Base-by-base conservation (phyloP, 2,888 invertebrate genomes). In the Erebia ligea region DNA sequence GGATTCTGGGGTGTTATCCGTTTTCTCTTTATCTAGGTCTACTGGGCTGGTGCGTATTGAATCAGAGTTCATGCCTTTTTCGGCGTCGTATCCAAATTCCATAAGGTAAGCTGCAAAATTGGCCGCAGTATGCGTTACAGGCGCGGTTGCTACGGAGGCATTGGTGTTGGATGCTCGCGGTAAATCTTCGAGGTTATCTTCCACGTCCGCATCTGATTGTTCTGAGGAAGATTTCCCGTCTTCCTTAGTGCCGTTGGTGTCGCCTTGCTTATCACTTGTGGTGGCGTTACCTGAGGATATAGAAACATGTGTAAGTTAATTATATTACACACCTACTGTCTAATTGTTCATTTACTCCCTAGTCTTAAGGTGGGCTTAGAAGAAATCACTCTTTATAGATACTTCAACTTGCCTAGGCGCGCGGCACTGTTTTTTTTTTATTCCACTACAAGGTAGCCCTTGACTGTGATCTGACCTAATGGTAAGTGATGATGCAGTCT, bases 121-220 rank as follows among this genome's bases (percentile, higher is more conserved):
- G 75, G 94, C 85, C 62, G 93, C 85, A 15, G 90, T 86, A 79
- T 93, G 86, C 0, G 90, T 85, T n/a, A 87, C 79, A 54, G 87
- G 82, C 69, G 86, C 87, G 0, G 87, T 80, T n/a, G 83, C 86
- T 0, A 82, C 85, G 0, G 86, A 81, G 8, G 83, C 79, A 72
- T 88, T 84, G 0, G 85, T 82, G 75, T 87, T 87, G 0, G 82
- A 74, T 8, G 80, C 82, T 2, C 88, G 84, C 3, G 92, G 86
- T 50, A 90, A 89, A 69, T 95, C 95, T 75, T 96, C 95, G 1
- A 95, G 86, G 81, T 97, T 97, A 81, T 97, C 97, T 85, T 97
- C 97, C 0, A 97, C 94, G 81, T 97, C 97, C 0, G 97, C 97
- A 82, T 97, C 97, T 1, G 96, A 97, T 81, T 96, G 95, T 76